Base-by-base conservation (phyloP, 2,888 invertebrate genomes). In the Fragum whitleyi region DNA sequence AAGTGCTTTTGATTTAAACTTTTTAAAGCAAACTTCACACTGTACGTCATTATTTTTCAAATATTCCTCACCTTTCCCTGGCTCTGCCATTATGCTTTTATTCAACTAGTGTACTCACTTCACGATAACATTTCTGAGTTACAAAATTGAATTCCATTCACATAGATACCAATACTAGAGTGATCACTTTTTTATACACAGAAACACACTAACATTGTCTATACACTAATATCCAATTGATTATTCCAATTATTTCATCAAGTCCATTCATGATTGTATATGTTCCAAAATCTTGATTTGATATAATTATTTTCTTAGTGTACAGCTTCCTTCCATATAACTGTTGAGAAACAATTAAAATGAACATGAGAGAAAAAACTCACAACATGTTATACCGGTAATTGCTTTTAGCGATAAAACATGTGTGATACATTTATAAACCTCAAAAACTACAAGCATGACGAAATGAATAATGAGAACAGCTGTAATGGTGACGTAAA, bases 401-500 rank as follows among this genome's bases (percentile, higher is more conserved):
- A 36, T 36, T 36, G 9, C 32, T 36, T 36, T 36, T 36, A 36
- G 9, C 32, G 32, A 36, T 6, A 36, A 9, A 36, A 36, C 3
- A 57, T 57, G 57, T 57, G 32, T 36, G 32, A 36, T 36, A 36
- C 32, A 36, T 36, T 36, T 7, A 21, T 53, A 53, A n/a, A 53
- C n/a, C 7, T 53, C 53, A n/a, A 53, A 53, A 53, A 53, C 21
- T 21, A 53, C 53, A 19, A 53, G 21, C 53, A 53, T 53, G 53
- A 53, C 53, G n/a, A 53, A n/a, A 53, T 53, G n/a, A 53, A 21
- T 21, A n/a, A 53, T 53, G n/a, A n/a, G 53, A 53, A 53, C 53
- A 53, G 53, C 53, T 53, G 53, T 23, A 23, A 53, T 23, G n/a
- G 53, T 9, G 53, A 53, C 53, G 23, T 21, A 23, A n/a, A 21